Evolutionary conservation across 2,888 invertebrate genomes (phyloP), one percentile per base, ranked within the genome.

Genomic region (Apamea monoglypha): DNA sequence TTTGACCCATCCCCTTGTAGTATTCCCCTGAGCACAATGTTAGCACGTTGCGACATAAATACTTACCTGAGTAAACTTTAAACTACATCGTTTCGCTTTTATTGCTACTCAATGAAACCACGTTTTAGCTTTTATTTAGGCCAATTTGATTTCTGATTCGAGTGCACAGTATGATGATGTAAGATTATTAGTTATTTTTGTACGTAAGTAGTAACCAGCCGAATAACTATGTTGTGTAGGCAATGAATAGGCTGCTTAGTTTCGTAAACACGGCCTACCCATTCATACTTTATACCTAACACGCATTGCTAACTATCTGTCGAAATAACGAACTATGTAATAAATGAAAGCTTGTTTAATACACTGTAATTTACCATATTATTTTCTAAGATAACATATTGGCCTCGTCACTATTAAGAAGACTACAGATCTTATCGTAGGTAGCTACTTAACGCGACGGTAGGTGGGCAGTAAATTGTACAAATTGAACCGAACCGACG

Each of bases 1-100:
- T 92, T 90, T 91, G 91, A 91, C 92, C 92, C 93, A 90, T 91
- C 93, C 94, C 93, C 92, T 92, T 88, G 90, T 91, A 93, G 91
- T 91, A 91, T 91, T 93, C 93, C 93, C 94, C 87, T 85, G 94
- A 92, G 93, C 88, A 92, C 92, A 91, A 93, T 94, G 94, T 95
- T 95, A 94, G 93, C 95, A 94, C 94, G 92, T 91, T 92, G 93
- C 94, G 93, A 94, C 94, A 95, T 95, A 95, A 95, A 96, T 95
- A 95, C 95, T 94, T 94, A 95, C 94, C 94, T 94, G 92, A 86
- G 90, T 91, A 92, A 95, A 95, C 91, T 94, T 95, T 94, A 93
- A 95, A 95, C 93, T 91, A 92, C 91, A 94, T 92, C 90, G 92
- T 92, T 93, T 92, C 91, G 88, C 90, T 94, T 94, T 94, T 94